Percentiles rank a stretch among this genome's conserved stretches.
phyloP scores from a whole-genome alignment of 2,113 vertebrate species.

The Leuciscus idus region DNA sequence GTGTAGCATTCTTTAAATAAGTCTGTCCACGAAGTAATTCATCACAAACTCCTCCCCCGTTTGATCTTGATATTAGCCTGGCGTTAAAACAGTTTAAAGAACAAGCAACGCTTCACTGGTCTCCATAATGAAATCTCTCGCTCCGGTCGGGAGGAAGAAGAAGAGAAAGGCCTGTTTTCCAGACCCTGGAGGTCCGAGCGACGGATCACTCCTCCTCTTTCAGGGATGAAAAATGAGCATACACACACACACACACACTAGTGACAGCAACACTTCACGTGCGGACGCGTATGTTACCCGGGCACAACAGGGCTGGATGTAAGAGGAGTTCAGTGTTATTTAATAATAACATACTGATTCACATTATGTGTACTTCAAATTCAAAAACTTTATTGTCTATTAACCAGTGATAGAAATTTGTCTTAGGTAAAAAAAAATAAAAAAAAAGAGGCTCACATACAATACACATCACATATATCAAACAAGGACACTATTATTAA shows the following conservation, averaged over 20 bases:
- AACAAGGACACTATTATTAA: too few species aligned
- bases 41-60: not conserved
- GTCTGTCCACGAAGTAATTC: not conserved
- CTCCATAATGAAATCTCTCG: not conserved
- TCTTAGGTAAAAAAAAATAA: too few species aligned
- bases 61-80: not conserved
- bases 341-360: not conserved
- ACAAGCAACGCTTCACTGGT: not conserved
- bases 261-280: too few species aligned
- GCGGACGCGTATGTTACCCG: too few species aligned
- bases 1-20: not conserved
- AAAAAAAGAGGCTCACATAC: too few species aligned
- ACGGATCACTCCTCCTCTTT: not conserved
- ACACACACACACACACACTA: too few species aligned
- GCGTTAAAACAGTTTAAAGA: not conserved
- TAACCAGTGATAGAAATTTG: too few species aligned
- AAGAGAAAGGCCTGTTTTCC: not conserved
- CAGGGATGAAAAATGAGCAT: not conserved
- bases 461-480: too few species aligned
- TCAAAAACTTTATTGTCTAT: too few species aligned
- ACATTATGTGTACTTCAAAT: not conserved
- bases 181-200: slow-evolving; percentile 47
- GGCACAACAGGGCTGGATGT: too few species aligned
- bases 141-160: not conserved
- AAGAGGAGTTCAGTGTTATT: too few species aligned